Conservation (phyloP, 2,113 vertebrate genomes). For the Isurus oxyrinchus region DNA sequence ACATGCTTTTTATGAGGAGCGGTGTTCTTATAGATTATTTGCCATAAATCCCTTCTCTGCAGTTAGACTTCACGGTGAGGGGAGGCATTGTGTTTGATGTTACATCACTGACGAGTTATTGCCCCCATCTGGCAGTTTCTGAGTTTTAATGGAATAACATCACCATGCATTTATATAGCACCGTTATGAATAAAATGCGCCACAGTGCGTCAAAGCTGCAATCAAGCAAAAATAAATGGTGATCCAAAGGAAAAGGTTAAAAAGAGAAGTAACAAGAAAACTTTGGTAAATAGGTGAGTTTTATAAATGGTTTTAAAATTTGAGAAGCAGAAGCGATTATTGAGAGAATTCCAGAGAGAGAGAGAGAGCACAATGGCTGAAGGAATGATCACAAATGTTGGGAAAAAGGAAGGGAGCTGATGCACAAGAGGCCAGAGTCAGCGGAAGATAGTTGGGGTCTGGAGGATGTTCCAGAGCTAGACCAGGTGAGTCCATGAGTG, state of each 20-base stretch:
- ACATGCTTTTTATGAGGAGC: neutral
- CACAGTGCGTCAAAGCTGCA: neutral
- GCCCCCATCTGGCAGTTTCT: neutral
- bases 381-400: neutral
- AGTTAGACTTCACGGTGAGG: neutral
- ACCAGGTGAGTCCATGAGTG: no score
- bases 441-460: neutral
- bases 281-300: neutral
- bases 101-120: neutral
- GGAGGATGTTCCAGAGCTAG: no score
- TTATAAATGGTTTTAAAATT: neutral
- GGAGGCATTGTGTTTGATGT: neutral
- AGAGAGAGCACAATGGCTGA: neutral
- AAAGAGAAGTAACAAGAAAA: neutral
- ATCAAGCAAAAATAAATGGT: neutral
- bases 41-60: neutral
- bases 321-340: neutral
- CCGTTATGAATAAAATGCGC: neutral
- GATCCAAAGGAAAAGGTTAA: neutral
- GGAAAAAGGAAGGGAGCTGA: neutral
- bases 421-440: neutral
- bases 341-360: neutral
- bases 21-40: neutral
- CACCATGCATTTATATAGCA: no score
- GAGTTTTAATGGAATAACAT: neutral